Evolutionary conservation across 1,140 invertebrate genomes (phyloP).

Genomic region (Diabrotica virgifera): DNA sequence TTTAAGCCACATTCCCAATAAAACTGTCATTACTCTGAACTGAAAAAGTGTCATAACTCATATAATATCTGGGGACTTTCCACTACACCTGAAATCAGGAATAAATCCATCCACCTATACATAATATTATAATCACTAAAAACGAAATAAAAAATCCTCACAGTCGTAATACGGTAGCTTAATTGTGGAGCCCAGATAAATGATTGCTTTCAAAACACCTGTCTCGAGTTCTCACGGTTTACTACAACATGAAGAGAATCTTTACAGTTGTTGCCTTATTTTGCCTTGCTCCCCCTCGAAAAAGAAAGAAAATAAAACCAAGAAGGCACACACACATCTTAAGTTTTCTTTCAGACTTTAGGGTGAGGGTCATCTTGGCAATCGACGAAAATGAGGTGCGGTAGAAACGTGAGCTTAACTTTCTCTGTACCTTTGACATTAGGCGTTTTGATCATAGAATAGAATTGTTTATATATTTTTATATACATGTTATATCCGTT

Average conservation of each 20-base stretch:
- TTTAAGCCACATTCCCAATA: too few species aligned
- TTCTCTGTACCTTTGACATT: too few species aligned
- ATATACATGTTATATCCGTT: too few species aligned
- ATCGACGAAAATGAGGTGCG: conserved; percentile 3
- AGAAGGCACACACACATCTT: conserved; percentile 16
- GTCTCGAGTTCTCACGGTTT: conserved; percentile 25
- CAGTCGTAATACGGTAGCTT: conserved; percentile 28
- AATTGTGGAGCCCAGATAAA: conserved; percentile 25
- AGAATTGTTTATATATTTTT: too few species aligned
- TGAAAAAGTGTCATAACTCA: too few species aligned
- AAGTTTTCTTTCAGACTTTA: not conserved
- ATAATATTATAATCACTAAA: conserved; percentile 14
- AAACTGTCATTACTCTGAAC: too few species aligned
- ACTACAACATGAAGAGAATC: conserved; percentile 1
- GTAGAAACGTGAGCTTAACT: not conserved
- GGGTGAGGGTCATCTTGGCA: not conserved
- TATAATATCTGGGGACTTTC: too few species aligned
- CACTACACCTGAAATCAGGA: too few species aligned
- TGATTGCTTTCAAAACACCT: conserved; percentile 23
- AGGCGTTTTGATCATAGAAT: too few species aligned
- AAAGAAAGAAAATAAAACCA: conserved; percentile 13
- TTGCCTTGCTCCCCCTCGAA: conserved; percentile 5
- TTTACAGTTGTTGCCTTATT: conserved; percentile 17
- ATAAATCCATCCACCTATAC: too few species aligned
- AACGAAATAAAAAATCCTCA: conserved; percentile 17